Base-by-base conservation (phyloP, 2,888 invertebrate genomes). In the Hesperia comma region DNA sequence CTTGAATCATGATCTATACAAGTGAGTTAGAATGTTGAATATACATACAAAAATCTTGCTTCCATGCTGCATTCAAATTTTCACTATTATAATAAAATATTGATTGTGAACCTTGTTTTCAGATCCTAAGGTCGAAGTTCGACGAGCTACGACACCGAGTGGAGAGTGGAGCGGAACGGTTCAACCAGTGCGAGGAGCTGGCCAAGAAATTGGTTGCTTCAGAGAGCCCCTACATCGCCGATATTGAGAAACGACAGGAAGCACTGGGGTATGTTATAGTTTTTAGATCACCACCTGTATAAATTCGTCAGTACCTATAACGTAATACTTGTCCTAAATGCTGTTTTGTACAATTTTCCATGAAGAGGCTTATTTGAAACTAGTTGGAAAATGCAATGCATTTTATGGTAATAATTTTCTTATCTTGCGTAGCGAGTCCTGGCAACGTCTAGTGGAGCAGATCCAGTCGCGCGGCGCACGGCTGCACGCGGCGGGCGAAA, bases 401-500 rank as follows among this genome's bases (percentile, higher is more conserved):
- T 26, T 26, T 26, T 5, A 26, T n/a, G 26, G 3, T 26, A 26
- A 41, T 41, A 26, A 17, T 53, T 53, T 19, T 53, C 0, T 37
- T 1, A 37, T 37, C 37, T 37, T 15, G 8, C n/a, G 0, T 74
- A 88, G 97, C 71, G 95, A 95, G 75, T 95, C 95, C 5, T 99
- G 99, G 99, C 96, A 97, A 72, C 95, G 96, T 55, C 94, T 99
- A 0, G 93, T 98, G 60, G 96, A 97, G 61, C 95, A 97, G 81
- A 96, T 99, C 68, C 96, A 96, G 75, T 95, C 96, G 58, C 95
- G 99, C 14, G 97, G 97, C 72, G 95, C 96, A 70, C 96, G 98
- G 51, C 92, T 99, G 46, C 95, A 96, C 81, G 99, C 98, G 0
- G 99, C 99, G 0, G 99, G 98, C 10, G 98, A 99, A 92, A 98